Conservation (phyloP, 2,888 invertebrate species). For the Mamestra brassicae region DNA sequence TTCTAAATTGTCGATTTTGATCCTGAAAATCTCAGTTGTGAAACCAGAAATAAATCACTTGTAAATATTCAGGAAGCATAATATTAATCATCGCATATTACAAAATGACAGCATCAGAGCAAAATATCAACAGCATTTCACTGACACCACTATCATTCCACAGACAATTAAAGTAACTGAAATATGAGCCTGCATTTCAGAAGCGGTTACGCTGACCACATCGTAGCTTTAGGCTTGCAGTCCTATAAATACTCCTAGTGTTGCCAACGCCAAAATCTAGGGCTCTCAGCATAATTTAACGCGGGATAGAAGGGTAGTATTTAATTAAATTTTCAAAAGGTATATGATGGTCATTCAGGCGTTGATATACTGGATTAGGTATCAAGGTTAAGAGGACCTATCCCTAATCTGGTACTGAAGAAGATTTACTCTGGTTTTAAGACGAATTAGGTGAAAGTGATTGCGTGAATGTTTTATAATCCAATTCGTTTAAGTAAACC, state of each 20-base stretch:
- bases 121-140: slow-evolving; percentile 1
- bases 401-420: slow-evolving; percentile 6
- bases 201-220: slow-evolving; percentile 51
- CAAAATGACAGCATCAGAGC: background rate
- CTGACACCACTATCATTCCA: slow-evolving; percentile 12
- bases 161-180: slow-evolving; percentile 58
- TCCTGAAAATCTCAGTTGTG: too few relatives aligned
- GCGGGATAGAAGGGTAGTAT: slow-evolving; percentile 39
- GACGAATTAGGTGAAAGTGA: background rate
- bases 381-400: slow-evolving; percentile 16
- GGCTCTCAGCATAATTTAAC: slow-evolving; percentile 39
- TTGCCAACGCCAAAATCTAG: slow-evolving; percentile 60
- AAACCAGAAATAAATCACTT: too few relatives aligned
- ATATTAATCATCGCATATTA: too few relatives aligned
- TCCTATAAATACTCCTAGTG: slow-evolving; percentile 70
- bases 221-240: slow-evolving; percentile 69
- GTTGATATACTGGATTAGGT: slow-evolving; percentile 26
- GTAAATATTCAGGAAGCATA: too few relatives aligned
- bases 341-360: slow-evolving; percentile 33
- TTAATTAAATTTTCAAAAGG: slow-evolving; percentile 63
- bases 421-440: background rate
- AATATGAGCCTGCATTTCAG: slow-evolving; percentile 58
- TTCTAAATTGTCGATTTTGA: background rate
- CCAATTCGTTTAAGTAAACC: background rate
- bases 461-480: slow-evolving; percentile 9